Evolutionary conservation across 2,797 vertebrate species (phyloP).

Genomic region (Avahi laniger): DNA sequence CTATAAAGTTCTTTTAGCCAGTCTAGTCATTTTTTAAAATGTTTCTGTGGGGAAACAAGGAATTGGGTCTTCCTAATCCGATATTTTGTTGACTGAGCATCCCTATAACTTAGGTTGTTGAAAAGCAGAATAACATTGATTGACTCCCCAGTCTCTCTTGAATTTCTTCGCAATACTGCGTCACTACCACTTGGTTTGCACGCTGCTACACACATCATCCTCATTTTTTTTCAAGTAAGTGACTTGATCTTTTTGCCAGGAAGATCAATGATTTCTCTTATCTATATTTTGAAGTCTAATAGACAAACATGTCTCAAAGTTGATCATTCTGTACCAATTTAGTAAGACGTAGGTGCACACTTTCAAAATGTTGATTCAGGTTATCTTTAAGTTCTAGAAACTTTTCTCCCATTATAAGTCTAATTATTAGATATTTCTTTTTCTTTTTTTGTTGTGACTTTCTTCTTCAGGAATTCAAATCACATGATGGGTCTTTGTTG

Average conservation of each 20-base stretch:
- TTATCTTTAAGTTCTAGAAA: background rate
- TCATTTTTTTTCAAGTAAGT: background rate
- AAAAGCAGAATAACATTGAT: background rate
- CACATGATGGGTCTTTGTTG: background rate
- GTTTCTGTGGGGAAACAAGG: background rate
- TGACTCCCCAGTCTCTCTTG: background rate
- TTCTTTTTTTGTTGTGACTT: background rate
- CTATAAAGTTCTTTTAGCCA: background rate
- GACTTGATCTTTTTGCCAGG: background rate
- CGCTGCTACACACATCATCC: background rate
- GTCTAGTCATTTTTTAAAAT: background rate
- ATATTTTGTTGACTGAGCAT: background rate
- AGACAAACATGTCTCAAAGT: background rate
- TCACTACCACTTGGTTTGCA: background rate
- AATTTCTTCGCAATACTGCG: background rate
- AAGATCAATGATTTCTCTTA: background rate
- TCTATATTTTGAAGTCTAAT: background rate
- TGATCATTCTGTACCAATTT: background rate
- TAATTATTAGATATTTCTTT: background rate
- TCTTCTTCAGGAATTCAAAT: background rate
- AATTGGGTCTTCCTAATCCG: background rate
- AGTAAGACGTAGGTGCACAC: background rate
- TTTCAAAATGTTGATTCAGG: background rate
- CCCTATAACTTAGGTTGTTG: background rate
- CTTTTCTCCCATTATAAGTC: background rate